A percentile compares a stretch with the other conserved stretches of the same genome.
phyloP scores from a whole-genome alignment of 2,888 invertebrate genomes.

The Acrobasis suavella region DNA sequence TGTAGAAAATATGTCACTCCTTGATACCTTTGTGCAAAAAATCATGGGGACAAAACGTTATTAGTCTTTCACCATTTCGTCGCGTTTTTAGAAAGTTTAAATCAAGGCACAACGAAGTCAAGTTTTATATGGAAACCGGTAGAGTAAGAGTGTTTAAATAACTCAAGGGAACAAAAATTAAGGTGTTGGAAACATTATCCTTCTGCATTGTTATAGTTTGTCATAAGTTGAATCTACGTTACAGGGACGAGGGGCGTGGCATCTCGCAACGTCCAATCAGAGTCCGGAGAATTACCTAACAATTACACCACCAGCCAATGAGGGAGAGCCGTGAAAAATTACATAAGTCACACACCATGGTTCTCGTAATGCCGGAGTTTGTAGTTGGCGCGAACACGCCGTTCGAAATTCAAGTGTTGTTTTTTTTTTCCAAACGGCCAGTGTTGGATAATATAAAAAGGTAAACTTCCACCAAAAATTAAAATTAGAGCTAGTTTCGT shows the following conservation, averaged over 20 bases:
- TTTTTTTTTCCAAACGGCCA: not conserved
- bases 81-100: too few relatives aligned
- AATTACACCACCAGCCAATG: conserved; percentile 57
- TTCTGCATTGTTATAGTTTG: conserved; percentile 56
- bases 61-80: too few relatives aligned
- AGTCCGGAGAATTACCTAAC: conserved; percentile 54
- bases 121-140: too few relatives aligned
- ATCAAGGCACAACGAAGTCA: too few relatives aligned
- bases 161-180: not conserved
- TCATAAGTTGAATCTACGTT: conserved; percentile 47
- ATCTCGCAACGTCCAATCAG: conserved; percentile 53
- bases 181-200: not conserved
- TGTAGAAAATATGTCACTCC: too few relatives aligned
- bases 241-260: conserved; percentile 65
- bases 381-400: conserved; percentile 23
- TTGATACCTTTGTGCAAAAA: too few relatives aligned
- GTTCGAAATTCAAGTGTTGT: conserved; percentile 23
- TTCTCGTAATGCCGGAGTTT: conserved; percentile 30
- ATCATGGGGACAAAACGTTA: too few relatives aligned
- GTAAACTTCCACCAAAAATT: not conserved
- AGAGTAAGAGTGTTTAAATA: too few relatives aligned
- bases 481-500: not conserved
- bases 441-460: not conserved
- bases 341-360: conserved; percentile 41
- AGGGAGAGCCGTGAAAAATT: conserved; percentile 41